phyloP scores from a whole-genome alignment of 2,888 invertebrate genomes.

The Eupithecia abbreviata region DNA sequence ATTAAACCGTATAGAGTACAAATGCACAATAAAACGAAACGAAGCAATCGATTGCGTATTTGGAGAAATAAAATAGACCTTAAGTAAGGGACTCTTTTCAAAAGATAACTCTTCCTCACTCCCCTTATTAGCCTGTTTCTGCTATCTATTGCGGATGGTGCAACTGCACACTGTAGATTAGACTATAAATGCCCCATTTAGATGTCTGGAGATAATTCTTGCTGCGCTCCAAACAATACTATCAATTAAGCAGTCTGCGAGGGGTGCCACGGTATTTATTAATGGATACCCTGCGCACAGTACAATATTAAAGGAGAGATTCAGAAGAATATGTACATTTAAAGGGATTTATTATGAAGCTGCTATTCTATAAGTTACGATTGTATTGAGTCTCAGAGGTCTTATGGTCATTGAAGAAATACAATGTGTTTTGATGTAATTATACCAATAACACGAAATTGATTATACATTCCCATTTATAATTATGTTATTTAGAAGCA shows the following conservation, averaged over 20 bases:
- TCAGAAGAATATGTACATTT: not conserved
- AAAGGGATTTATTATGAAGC: not conserved
- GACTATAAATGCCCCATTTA: constrained; percentile 40
- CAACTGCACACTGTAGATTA: constrained; percentile 31
- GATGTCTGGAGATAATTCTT: constrained; percentile 46
- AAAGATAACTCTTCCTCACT: constrained; percentile 1
- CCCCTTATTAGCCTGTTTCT: constrained; percentile 7
- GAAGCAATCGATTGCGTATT: no score
- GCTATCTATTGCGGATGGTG: constrained; percentile 28
- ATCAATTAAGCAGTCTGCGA: constrained; percentile 43
- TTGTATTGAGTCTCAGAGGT: not conserved
- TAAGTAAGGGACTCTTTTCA: not conserved
- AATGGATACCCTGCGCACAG: constrained; percentile 24
- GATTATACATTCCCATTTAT: not conserved
- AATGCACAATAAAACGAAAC: no score
- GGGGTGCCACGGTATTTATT: constrained; percentile 36
- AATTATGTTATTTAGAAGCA: not conserved
- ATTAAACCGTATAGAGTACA: no score
- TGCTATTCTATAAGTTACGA: not conserved
- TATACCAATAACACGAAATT: not conserved
- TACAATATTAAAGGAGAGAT: constrained; percentile 7
- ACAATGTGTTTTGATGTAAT: not conserved
- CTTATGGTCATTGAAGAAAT: not conserved
- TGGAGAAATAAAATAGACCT: no score
- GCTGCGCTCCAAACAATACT: constrained; percentile 39